These are phyloP conservation scores for Pelochelys cantorii DNA, from an alignment of 2,797 vertebrate species.

Conservation along the genomic window DNA sequence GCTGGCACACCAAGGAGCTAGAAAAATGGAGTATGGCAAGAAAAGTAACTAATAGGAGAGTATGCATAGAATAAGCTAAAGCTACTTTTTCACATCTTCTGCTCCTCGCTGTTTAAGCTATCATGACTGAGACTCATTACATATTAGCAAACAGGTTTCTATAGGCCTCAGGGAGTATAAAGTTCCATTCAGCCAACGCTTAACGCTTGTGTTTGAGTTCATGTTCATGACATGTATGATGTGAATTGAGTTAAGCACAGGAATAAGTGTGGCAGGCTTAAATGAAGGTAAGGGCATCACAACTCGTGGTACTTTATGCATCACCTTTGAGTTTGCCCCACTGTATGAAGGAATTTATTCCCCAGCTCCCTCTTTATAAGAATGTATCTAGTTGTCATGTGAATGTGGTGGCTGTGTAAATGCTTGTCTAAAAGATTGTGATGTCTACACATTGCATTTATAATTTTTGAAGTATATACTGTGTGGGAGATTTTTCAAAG, in stretches of 20 bases:
- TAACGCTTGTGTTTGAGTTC: background rate
- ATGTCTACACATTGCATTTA: background rate
- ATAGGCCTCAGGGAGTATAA: conserved; percentile 25
- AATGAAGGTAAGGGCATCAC: background rate
- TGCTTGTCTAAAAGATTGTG: background rate
- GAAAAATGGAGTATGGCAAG: conserved; percentile 4
- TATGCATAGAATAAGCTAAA: background rate
- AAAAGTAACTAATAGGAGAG: background rate
- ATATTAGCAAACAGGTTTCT: background rate
- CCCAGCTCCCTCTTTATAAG: background rate
- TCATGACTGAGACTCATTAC: background rate
- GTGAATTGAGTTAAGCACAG: background rate
- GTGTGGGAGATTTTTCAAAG: background rate
- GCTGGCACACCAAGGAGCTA: background rate
- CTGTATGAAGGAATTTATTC: background rate
- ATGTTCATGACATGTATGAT: background rate
- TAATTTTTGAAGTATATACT: background rate
- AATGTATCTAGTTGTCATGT: no score
- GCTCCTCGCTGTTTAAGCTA: background rate
- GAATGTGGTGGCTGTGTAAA: fast-evolving
- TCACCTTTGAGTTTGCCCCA: background rate
- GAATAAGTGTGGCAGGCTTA: background rate
- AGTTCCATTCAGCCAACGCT: background rate
- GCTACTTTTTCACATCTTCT: background rate
- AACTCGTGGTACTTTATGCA: background rate